A percentile compares a stretch with the other conserved stretches of the same genome.
These are phyloP conservation scores for Drosophila algonquin DNA, from an alignment of 2,888 invertebrate genomes.

Conservation along the genomic window DNA sequence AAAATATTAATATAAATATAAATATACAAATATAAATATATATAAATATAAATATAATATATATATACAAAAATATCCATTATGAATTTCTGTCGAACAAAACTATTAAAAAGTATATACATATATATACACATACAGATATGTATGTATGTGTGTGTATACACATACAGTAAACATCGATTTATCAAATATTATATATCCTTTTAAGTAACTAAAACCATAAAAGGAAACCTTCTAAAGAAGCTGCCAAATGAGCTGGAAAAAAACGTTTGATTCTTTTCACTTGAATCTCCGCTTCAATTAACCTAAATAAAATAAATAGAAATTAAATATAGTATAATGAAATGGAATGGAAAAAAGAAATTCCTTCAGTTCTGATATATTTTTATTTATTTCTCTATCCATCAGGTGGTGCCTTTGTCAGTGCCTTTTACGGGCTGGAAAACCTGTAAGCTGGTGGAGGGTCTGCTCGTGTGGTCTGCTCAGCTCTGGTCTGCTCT, in stretches of 20 bases:
- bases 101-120: no score
- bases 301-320: neutral
- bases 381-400: neutral
- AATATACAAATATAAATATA: no score
- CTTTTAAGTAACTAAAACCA: no score
- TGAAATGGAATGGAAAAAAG: neutral
- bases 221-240: no score
- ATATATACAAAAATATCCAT: no score
- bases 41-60: no score
- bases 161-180: no score
- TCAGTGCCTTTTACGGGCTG: constrained; percentile 52
- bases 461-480: constrained; percentile 21
- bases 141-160: no score
- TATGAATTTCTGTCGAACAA: no score
- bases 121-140: no score
- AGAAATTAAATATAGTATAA: neutral
- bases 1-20: no score
- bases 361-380: neutral
- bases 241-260: neutral
- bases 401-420: constrained; percentile 15
- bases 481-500: constrained; percentile 16
- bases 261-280: neutral
- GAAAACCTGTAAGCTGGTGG: constrained; percentile 49
- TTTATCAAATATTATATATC: no score
- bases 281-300: neutral